Percentiles rank a stretch among this genome's conserved stretches.
These are phyloP conservation scores for Lysandra coridon DNA, from an alignment of 2,888 invertebrate genomes.

Conservation along the genomic window DNA sequence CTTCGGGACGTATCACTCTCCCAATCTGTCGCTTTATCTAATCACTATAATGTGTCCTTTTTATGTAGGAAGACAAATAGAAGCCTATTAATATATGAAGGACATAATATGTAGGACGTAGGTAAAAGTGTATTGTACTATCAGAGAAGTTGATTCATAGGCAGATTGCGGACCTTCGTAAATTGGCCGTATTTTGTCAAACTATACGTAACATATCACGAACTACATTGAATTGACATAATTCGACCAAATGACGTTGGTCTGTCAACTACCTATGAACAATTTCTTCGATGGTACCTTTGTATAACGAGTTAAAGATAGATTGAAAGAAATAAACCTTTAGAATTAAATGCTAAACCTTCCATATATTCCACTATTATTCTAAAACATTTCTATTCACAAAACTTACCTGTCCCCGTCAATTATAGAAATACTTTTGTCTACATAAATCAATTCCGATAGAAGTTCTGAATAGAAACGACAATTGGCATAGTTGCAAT, in stretches of 20 bases:
- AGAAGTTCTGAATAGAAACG: constrained; percentile 30
- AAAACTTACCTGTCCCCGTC: constrained; percentile 22
- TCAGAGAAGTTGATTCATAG: no score
- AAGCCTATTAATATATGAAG: neutral
- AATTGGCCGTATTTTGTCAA: no score
- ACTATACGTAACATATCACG: no score
- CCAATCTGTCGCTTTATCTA: constrained; percentile 16
- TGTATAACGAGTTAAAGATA: neutral
- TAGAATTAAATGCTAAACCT: neutral
- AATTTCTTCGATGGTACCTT: neutral
- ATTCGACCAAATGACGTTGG: no score
- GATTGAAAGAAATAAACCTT: neutral
- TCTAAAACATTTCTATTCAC: constrained; percentile 13
- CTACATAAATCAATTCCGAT: constrained; percentile 27
- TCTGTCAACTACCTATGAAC: neutral
- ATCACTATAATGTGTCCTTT: constrained; percentile 12
- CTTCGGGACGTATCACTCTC: constrained; percentile 28
- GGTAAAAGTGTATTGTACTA: no score
- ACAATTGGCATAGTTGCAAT: constrained; percentile 32
- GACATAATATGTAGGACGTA: neutral
- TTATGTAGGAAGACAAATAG: neutral
- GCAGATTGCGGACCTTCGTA: no score
- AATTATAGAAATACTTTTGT: constrained; percentile 29
- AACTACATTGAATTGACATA: no score
- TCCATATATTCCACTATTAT: neutral